A percentile compares a stretch with the other conserved stretches of the same genome.
Evolutionary conservation across 2,797 vertebrate genomes (phyloP).

Genomic region (Micropoecilia bifurca): DNA sequence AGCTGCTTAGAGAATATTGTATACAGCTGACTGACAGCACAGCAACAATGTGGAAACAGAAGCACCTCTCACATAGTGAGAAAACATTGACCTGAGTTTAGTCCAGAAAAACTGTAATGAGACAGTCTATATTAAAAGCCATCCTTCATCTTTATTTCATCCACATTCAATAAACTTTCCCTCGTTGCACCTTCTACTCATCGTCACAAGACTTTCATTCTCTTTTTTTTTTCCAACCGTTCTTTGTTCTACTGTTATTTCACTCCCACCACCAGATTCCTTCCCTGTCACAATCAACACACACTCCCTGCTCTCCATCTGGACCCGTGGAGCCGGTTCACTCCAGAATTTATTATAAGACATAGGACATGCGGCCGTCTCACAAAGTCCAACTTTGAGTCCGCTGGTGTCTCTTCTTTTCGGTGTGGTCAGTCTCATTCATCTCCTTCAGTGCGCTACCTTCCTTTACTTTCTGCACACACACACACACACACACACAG

Average conservation of each 20-base stretch:
- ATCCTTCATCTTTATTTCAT: background rate
- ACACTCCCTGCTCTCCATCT: slow-evolving; percentile 56
- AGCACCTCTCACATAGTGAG: background rate
- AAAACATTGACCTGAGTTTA: background rate
- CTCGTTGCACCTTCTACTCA: slow-evolving; percentile 21
- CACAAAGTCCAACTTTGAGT: slow-evolving; percentile 25
- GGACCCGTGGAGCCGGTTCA: slow-evolving; percentile 55
- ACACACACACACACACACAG: too few relatives aligned
- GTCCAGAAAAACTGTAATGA: background rate
- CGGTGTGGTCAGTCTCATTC: slow-evolving; percentile 23
- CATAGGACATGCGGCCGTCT: slow-evolving; percentile 21
- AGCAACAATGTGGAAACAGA: background rate
- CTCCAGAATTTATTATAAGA: slow-evolving; percentile 27
- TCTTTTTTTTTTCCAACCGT: background rate
- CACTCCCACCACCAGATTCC: slow-evolving; percentile 31
- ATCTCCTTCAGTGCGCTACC: slow-evolving; percentile 10
- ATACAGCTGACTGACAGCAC: background rate
- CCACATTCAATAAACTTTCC: slow-evolving; percentile 31
- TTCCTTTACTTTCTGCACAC: slow-evolving; percentile 18
- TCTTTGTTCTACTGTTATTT: slow-evolving; percentile 19
- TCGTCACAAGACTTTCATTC: slow-evolving; percentile 31
- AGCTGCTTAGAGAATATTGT: background rate
- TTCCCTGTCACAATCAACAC: slow-evolving; percentile 7
- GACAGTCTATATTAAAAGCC: background rate
- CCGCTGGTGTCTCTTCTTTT: slow-evolving; percentile 10